Evolutionary conservation across 2,113 vertebrate species (phyloP), one percentile per base, ranked within the genome.

Genomic region (Rhizomys pruinosus): DNA sequence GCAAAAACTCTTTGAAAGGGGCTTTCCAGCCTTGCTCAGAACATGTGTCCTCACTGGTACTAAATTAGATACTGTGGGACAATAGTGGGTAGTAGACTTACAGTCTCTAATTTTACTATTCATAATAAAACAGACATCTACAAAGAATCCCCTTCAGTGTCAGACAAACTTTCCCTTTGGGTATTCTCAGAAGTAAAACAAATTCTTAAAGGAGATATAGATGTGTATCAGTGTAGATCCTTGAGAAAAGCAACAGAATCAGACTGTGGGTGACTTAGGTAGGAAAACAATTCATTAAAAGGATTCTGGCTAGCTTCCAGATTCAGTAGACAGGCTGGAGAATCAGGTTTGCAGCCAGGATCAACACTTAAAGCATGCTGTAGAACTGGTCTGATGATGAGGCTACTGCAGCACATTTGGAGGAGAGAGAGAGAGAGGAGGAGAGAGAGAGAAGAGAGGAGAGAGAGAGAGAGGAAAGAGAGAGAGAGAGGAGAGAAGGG

Each of bases 11-110:
- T 94, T 92, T 92, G n/a, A 88, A 96, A 88, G 94, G 92, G 92
- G 77, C 10, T 96, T 96, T 97, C 96, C 88, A 77, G 88, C 44
- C 77, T 94, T 96, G 68, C 94, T 96, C 73, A 95, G 76, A 96
- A 94, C 32, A 73, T 79, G 79, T 16, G 9, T 88, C 77, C 55
- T 91, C 87, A 80, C 59, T 90, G 93, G 63, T 84, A 77, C 68
- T 95, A 93, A 95, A 91, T 39, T 87, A 96, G 95, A 89, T 90
- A 79, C 52, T 66, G 55, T 84, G 77, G 63, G 80, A 68, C 76
- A 91, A 72, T 78, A 73, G 64, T 91, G 76, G 64, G 80, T 84
- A 94, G 80, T 84, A 94, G 80, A n/a, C 20, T 77, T 72, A 91
- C 29, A 68, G 47, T 76, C 84, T 91, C 85, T 94, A 89, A 96